These are phyloP conservation scores for Brachypalpus laphriformis DNA, from an alignment of 2,888 invertebrate species.

Conservation along the genomic window DNA sequence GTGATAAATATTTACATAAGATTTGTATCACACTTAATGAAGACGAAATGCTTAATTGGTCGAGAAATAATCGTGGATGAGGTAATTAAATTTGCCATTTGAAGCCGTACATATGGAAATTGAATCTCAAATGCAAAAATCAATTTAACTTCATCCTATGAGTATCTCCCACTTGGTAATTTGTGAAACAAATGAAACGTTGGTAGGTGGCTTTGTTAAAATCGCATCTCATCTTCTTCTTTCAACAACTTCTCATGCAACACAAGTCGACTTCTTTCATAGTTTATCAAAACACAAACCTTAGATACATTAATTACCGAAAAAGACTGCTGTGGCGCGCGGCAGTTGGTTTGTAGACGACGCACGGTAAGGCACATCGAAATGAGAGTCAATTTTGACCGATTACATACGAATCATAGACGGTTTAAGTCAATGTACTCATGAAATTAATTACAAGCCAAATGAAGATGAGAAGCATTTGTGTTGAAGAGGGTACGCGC, in stretches of 20 bases:
- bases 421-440: conserved; percentile 52
- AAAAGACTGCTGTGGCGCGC: conserved; percentile 1
- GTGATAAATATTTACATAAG: conserved; percentile 3
- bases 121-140: too few relatives aligned
- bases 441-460: conserved; percentile 19
- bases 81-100: conserved; percentile 17
- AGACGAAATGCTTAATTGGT: conserved; percentile 33
- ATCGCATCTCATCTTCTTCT: background rate
- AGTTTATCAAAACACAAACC: conserved; percentile 22
- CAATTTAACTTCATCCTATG: too few relatives aligned
- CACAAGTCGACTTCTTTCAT: conserved; percentile 6
- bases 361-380: conserved; percentile 6
- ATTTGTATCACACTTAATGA: conserved; percentile 33
- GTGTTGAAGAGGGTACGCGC: background rate
- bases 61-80: conserved; percentile 3
- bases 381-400: conserved; percentile 28
- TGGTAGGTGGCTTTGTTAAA: background rate
- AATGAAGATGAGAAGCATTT: background rate
- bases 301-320: conserved; percentile 46
- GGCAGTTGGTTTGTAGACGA: too few relatives aligned
- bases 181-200: background rate
- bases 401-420: conserved; percentile 25
- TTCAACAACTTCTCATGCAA: background rate
- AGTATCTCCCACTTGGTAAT: too few relatives aligned
- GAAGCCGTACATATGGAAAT: background rate